Evolutionary conservation across 2,888 invertebrate species (phyloP).

Genomic region (Megamerina dolium): DNA sequence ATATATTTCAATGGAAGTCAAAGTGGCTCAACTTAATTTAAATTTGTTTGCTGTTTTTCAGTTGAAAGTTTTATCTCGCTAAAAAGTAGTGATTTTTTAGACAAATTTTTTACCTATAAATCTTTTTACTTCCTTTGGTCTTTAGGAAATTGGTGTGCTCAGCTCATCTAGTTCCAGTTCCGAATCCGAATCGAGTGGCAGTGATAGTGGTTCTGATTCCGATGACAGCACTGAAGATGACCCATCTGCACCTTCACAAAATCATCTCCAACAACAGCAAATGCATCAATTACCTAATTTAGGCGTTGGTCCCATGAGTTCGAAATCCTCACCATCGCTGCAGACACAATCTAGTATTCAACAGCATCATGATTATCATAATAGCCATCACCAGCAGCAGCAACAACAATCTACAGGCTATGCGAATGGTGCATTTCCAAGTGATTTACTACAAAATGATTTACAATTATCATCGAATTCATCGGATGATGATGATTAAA

Average conservation of each 20-base stretch:
- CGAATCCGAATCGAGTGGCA: slow-evolving; percentile 46
- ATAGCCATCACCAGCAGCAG: slow-evolving; percentile 21
- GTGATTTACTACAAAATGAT: slow-evolving; percentile 68
- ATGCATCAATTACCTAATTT: slow-evolving; percentile 38
- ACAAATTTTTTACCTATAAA: neutral
- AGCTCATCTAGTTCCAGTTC: slow-evolving; percentile 47
- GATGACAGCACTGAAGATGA: slow-evolving; percentile 45
- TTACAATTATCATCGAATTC: slow-evolving; percentile 80
- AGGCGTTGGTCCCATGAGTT: slow-evolving; percentile 32
- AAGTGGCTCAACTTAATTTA: too few relatives aligned
- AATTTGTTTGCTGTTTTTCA: neutral
- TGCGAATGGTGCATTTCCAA: slow-evolving; percentile 38
- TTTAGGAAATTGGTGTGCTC: slow-evolving; percentile 44
- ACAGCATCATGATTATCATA: slow-evolving; percentile 21
- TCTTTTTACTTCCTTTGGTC: slow-evolving; percentile 12
- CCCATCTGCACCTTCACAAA: slow-evolving; percentile 18
- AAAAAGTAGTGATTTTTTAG: neutral
- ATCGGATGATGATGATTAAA: slow-evolving; percentile 56
- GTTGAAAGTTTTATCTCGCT: neutral
- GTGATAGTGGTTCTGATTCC: slow-evolving; percentile 47
- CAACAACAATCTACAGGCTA: slow-evolving; percentile 34
- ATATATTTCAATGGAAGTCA: too few relatives aligned
- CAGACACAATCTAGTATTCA: too few relatives aligned
- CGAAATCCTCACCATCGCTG: slow-evolving; percentile 21
- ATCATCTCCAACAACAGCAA: slow-evolving; percentile 25